These are phyloP conservation scores for Drosophila rhopaloa DNA, from an alignment of 1,140 invertebrate genomes.

Conservation along the genomic window DNA sequence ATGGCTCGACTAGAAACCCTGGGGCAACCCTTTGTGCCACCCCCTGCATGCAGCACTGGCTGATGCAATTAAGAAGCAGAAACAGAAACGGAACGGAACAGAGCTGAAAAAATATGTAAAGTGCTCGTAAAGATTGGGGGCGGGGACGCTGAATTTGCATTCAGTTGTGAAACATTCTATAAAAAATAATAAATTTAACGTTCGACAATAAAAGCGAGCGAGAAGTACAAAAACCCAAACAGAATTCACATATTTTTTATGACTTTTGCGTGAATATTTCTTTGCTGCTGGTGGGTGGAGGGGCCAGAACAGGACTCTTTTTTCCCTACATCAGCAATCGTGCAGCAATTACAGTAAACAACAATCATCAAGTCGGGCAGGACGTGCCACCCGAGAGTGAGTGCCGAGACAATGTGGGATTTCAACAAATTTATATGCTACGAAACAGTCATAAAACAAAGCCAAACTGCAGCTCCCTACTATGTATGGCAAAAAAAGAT, in stretches of 20 bases:
- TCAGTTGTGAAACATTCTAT: slow-evolving; percentile 83
- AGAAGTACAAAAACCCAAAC: slow-evolving; percentile 37
- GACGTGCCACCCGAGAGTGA: slow-evolving; percentile 32
- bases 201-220: slow-evolving; percentile 68
- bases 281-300: slow-evolving; percentile 8
- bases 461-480: slow-evolving; percentile 23
- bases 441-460: slow-evolving; percentile 47
- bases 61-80: slow-evolving; percentile 66
- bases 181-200: slow-evolving; percentile 83
- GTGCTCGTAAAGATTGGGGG: slow-evolving; percentile 27
- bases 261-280: slow-evolving; percentile 71
- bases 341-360: slow-evolving; percentile 78
- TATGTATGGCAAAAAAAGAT: not conserved
- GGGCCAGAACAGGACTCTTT: slow-evolving; percentile 27
- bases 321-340: slow-evolving; percentile 60
- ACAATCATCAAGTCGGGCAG: slow-evolving; percentile 65
- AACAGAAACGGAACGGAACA: slow-evolving; percentile 43
- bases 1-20: slow-evolving; percentile 40
- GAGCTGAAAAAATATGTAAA: slow-evolving; percentile 57
- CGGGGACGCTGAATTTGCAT: slow-evolving; percentile 65
- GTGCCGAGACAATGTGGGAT: slow-evolving; percentile 53
- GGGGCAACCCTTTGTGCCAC: slow-evolving; percentile 31
- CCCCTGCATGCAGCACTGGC: slow-evolving; percentile 8
- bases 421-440: slow-evolving; percentile 22
- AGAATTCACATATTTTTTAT: slow-evolving; percentile 77